These are phyloP conservation scores for Cantharis lateralis DNA, from an alignment of 2,888 invertebrate species.

Conservation along the genomic window DNA sequence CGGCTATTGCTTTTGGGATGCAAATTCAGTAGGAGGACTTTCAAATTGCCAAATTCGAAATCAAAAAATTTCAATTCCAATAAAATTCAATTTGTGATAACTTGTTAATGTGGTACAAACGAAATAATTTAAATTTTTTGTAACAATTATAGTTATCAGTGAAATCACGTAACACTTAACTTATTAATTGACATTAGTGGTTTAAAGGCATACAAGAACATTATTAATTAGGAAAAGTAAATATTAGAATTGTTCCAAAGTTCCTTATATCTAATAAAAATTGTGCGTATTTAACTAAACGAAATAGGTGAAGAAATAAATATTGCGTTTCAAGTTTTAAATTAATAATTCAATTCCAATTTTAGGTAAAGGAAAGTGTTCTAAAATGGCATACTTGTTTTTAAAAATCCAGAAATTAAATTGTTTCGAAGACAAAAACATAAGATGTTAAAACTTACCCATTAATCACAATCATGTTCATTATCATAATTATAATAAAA, in stretches of 20 bases:
- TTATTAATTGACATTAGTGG: constrained; percentile 31
- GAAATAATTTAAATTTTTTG: constrained; percentile 1
- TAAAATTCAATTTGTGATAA: not conserved
- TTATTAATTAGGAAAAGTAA: not conserved
- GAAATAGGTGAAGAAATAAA: not conserved
- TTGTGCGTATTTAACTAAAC: not conserved
- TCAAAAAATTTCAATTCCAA: not conserved
- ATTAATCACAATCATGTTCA: too few species aligned
- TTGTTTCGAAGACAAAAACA: too few species aligned
- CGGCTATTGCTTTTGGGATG: not conserved
- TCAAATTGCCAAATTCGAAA: not conserved
- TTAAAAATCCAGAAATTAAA: too few species aligned
- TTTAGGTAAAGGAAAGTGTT: not conserved
- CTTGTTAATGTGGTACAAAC: not conserved
- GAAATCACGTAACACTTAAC: constrained; percentile 25
- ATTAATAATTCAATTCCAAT: not conserved
- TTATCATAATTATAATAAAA: too few species aligned
- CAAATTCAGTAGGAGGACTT: not conserved
- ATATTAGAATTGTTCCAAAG: not conserved
- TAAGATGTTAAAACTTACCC: too few species aligned
- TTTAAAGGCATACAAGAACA: constrained; percentile 9
- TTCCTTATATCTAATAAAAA: not conserved
- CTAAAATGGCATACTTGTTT: too few species aligned
- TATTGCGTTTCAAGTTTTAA: not conserved
- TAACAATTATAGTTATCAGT: not conserved